A percentile compares a stretch with the other conserved stretches of the same genome.
phyloP scores from a whole-genome alignment of 2,113 vertebrate species.

The Ondatra zibethicus region DNA sequence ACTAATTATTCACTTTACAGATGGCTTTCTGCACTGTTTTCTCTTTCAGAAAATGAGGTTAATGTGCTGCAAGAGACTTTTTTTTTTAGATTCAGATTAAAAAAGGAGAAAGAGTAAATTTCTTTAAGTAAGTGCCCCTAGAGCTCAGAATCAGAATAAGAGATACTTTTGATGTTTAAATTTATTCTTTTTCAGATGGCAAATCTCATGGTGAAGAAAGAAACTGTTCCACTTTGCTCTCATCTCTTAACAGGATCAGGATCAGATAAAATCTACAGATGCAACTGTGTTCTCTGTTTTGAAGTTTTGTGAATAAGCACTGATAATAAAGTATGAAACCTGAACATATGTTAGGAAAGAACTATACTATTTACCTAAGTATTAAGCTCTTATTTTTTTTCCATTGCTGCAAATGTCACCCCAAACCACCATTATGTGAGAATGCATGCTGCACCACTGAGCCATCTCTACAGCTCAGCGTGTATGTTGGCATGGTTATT shows the following conservation, averaged over 20 bases:
- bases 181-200: background rate
- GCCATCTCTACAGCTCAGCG: background rate
- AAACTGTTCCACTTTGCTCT: background rate
- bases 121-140: background rate
- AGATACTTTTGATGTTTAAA: slow-evolving; percentile 1
- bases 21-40: slow-evolving; percentile 36
- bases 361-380: background rate
- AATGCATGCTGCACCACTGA: too few relatives aligned
- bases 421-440: background rate
- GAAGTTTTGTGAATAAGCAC: background rate
- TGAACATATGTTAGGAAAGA: background rate
- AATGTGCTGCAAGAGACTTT: background rate
- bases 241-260: background rate
- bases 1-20: slow-evolving; percentile 35
- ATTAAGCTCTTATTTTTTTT: background rate
- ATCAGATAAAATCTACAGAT: background rate
- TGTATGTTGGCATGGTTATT: background rate
- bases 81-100: background rate
- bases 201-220: background rate
- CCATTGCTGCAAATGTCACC: background rate
- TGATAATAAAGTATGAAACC: background rate
- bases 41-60: background rate
- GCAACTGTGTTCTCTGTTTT: background rate
- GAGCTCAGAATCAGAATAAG: background rate
- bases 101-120: background rate